phyloP scores from a whole-genome alignment of 2,797 vertebrate genomes.

The Tokudaia muenninki region DNA sequence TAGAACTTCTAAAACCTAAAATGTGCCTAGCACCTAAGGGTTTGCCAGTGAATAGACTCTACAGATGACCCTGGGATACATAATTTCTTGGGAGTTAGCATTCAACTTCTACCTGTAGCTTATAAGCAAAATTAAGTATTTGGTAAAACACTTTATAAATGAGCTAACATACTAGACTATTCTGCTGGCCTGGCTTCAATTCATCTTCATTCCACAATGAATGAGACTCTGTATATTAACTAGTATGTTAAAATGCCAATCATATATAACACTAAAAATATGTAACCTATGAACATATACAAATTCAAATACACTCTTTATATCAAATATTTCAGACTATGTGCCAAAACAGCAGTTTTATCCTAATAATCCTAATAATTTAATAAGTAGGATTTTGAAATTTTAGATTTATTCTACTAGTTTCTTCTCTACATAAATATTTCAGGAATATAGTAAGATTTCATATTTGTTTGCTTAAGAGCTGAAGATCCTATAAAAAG shows the following conservation, averaged over 20 bases:
- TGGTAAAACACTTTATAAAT: neutral
- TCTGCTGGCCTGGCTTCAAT: neutral
- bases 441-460: constrained; percentile 25
- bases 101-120: neutral
- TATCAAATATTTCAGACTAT: neutral
- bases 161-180: neutral
- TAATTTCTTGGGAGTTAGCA: neutral
- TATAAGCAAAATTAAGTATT: neutral
- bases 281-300: neutral
- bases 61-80: neutral
- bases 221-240: neutral
- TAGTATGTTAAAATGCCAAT: neutral
- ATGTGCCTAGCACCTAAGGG: neutral
- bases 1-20: neutral
- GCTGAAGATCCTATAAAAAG: neutral
- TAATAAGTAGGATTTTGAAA: neutral
- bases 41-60: neutral
- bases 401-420: neutral
- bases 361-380: constrained; percentile 11
- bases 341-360: neutral
- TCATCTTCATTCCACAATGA: neutral
- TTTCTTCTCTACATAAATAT: neutral
- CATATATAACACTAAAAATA: neutral
- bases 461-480: neutral
- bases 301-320: neutral